phyloP scores from a whole-genome alignment of 2,797 vertebrate species.

The Triplophysa bombifrons region DNA sequence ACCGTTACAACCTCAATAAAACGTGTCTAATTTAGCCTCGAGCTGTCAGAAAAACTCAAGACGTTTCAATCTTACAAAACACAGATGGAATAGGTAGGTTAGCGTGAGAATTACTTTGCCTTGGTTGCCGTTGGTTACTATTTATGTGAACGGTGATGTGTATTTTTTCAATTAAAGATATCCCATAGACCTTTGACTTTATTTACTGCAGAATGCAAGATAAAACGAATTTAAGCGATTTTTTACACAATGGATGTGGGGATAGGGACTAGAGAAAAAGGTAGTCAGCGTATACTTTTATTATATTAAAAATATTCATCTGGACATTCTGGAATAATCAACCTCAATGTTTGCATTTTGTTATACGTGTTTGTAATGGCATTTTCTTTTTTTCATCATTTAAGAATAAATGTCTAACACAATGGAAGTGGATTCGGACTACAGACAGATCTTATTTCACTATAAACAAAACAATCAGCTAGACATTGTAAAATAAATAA shows the following conservation, averaged over 20 bases:
- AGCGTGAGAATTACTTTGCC: not conserved
- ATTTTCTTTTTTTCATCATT: too few relatives aligned
- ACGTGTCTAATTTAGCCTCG: not conserved
- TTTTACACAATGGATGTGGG: not conserved
- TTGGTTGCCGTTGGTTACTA: conserved; percentile 23
- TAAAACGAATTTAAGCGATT: not conserved
- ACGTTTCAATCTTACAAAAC: not conserved
- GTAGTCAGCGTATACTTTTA: not conserved
- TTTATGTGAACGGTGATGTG: not conserved
- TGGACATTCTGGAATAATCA: not conserved
- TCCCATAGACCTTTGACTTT: not conserved
- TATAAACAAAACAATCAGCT: not conserved
- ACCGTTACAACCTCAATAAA: conserved; percentile 1
- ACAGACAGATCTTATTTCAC: not conserved
- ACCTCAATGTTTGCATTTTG: too few relatives aligned
- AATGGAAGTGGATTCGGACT: too few relatives aligned
- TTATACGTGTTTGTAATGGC: too few relatives aligned
- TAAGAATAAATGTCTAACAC: too few relatives aligned
- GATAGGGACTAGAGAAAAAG: not conserved
- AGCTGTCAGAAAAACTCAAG: conserved; percentile 2
- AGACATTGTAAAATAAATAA: not conserved
- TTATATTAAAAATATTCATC: not conserved
- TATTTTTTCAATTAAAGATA: not conserved
- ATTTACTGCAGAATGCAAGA: not conserved
- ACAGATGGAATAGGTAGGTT: not conserved